A percentile compares a stretch with the other conserved stretches of the same genome.
Conservation (phyloP, 1,140 invertebrate species). For the Berghia stephanieae region DNA sequence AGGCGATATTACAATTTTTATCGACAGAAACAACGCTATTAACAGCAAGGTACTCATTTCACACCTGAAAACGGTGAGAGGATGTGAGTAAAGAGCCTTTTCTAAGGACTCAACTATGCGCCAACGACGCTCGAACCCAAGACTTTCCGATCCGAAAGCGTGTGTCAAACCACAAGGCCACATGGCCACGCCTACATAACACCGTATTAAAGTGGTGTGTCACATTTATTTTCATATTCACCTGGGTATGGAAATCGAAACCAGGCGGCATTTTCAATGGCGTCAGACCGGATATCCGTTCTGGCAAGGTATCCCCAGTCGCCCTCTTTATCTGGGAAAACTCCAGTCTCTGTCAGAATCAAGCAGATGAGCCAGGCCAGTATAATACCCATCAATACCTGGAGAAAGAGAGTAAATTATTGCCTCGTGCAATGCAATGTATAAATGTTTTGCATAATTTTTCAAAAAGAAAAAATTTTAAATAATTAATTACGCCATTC, state of each 20-base stretch:
- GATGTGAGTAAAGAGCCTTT: no score
- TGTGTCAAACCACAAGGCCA: no score
- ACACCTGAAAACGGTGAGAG: no score
- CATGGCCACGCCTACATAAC: no score
- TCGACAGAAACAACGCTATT: no score
- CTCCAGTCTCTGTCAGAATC: conserved; percentile 76
- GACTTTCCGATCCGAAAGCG: no score
- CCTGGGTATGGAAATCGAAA: conserved; percentile 87
- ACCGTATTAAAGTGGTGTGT: no score
- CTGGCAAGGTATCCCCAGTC: conserved; percentile 79
- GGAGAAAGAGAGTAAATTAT: conserved; percentile 15
- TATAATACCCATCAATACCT: conserved; percentile 82
- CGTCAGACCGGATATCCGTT: conserved; percentile 80
- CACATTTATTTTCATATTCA: no score
- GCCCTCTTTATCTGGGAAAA: conserved; percentile 71
- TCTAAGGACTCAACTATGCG: no score
- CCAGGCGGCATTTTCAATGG: conserved; percentile 81
- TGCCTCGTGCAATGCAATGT: neutral
- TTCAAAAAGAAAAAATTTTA: neutral
- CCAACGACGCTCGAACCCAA: no score
- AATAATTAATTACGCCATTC: neutral
- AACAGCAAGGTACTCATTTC: no score
- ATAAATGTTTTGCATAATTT: neutral
- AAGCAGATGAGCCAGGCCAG: conserved; percentile 83
- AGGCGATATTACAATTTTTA: no score